Conservation (phyloP, 2,797 vertebrate species). For the Semotilus atromaculatus region DNA sequence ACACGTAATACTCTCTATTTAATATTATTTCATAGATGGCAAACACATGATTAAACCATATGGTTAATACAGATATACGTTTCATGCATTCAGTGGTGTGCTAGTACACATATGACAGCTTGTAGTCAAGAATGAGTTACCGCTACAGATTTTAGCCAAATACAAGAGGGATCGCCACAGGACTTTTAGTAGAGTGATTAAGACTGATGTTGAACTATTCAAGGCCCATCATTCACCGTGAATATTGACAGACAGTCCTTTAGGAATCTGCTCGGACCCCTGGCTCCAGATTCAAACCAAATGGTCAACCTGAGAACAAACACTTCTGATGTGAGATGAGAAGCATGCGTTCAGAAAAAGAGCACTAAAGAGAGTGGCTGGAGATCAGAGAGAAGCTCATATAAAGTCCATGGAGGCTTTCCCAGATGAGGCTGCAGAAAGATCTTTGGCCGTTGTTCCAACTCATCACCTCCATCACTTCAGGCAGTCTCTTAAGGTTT, state of each 20-base stretch:
- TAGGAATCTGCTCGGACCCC: background rate
- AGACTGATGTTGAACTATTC: conserved; percentile 10
- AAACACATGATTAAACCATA: background rate
- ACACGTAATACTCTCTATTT: background rate
- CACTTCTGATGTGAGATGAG: conserved; percentile 25
- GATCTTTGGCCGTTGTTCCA: background rate
- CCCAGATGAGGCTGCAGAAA: conserved; percentile 41
- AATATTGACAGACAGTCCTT: conserved; percentile 6
- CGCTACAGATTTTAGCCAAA: background rate
- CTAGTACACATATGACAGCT: background rate
- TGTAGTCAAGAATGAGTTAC: background rate
- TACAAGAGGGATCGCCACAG: conserved; percentile 4
- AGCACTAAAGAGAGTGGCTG: conserved; percentile 42
- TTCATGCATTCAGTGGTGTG: background rate
- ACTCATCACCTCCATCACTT: conserved; percentile 18
- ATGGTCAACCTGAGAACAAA: conserved; percentile 37
- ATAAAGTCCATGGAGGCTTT: conserved; percentile 31
- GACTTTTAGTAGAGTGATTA: conserved; percentile 15
- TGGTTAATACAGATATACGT: background rate
- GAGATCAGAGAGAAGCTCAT: conserved; percentile 58
- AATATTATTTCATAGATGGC: background rate
- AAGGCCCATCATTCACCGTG: conserved; percentile 13
- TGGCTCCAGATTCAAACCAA: conserved; percentile 9
- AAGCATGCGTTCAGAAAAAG: conserved; percentile 16
- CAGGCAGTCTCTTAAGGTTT: background rate